A percentile compares a stretch with the other conserved stretches of the same genome.
These are phyloP conservation scores for Scaptomyza montana DNA, from an alignment of 1,140 invertebrate genomes.

Conservation along the genomic window DNA sequence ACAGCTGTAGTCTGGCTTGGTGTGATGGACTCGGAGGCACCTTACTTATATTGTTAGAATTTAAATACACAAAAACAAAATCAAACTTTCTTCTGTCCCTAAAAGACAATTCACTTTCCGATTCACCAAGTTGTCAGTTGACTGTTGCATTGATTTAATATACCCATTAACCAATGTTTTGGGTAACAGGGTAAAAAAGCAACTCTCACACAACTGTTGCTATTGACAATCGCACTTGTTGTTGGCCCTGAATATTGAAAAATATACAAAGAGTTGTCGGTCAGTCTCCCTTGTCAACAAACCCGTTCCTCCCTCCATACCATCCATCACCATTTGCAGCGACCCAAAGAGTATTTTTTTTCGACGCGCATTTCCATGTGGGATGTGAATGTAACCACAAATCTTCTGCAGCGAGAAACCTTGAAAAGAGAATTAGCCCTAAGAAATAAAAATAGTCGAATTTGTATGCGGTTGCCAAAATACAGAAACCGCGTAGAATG, in stretches of 20 bases:
- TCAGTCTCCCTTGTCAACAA: conserved; percentile 34
- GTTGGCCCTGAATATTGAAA: conserved; percentile 72
- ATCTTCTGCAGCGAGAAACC: conserved; percentile 25
- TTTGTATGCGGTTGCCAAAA: conserved; percentile 18
- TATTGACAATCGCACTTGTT: conserved; percentile 51
- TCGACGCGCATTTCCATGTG: conserved; percentile 49
- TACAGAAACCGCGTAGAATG: neutral
- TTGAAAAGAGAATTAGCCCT: conserved; percentile 40
- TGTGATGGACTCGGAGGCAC: conserved; percentile 32
- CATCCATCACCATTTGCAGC: neutral
- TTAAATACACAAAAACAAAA: too few relatives aligned
- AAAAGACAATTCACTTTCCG: too few relatives aligned
- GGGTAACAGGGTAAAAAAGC: conserved; percentile 10
- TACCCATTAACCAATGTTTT: neutral
- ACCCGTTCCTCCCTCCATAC: neutral
- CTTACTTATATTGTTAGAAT: too few relatives aligned
- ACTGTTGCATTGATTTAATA: neutral
- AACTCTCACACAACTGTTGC: conserved; percentile 53
- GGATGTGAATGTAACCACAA: conserved; percentile 31
- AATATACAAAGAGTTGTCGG: conserved; percentile 54
- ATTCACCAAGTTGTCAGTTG: neutral
- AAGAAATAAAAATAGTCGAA: conserved; percentile 10
- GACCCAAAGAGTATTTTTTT: conserved; percentile 21
- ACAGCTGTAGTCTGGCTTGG: neutral
- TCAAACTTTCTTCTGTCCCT: too few relatives aligned